A percentile compares a stretch with the other conserved stretches of the same genome.
These are phyloP conservation scores for Eubasilissa regina DNA, from an alignment of 1,140 invertebrate species.

Conservation along the genomic window DNA sequence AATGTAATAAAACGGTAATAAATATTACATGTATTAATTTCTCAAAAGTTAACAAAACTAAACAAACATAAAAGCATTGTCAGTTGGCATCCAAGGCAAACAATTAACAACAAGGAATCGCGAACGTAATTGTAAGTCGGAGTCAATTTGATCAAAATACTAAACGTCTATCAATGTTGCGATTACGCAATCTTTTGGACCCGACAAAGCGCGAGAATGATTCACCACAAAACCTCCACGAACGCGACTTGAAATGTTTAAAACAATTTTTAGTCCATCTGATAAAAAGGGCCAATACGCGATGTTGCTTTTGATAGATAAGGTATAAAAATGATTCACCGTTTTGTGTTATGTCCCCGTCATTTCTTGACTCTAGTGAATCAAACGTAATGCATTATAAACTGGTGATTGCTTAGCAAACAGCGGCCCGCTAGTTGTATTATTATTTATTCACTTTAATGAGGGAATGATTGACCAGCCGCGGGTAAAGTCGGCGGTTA, in stretches of 20 bases:
- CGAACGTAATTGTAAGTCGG: too few species aligned
- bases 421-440: constrained; percentile 19
- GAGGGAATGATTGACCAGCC: constrained; percentile 40
- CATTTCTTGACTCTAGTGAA: not conserved
- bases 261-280: not conserved
- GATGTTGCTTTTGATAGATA: not conserved
- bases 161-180: not conserved
- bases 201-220: constrained; percentile 21
- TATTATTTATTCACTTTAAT: constrained; percentile 52
- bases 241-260: not conserved
- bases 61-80: too few species aligned
- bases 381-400: constrained; percentile 44
- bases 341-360: not conserved
- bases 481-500: constrained; percentile 2
- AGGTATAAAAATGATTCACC: not conserved
- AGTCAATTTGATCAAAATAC: too few species aligned
- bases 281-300: not conserved
- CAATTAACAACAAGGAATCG: too few species aligned
- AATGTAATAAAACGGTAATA: too few species aligned
- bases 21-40: too few species aligned
- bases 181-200: not conserved
- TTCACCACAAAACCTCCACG: constrained; percentile 5
- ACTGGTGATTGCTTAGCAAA: constrained; percentile 43
- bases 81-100: too few species aligned
- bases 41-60: too few species aligned